A percentile compares a stretch with the other conserved stretches of the same genome.
Evolutionary conservation across 1,140 invertebrate species (phyloP).

Genomic region (Papilio aristodemus): DNA sequence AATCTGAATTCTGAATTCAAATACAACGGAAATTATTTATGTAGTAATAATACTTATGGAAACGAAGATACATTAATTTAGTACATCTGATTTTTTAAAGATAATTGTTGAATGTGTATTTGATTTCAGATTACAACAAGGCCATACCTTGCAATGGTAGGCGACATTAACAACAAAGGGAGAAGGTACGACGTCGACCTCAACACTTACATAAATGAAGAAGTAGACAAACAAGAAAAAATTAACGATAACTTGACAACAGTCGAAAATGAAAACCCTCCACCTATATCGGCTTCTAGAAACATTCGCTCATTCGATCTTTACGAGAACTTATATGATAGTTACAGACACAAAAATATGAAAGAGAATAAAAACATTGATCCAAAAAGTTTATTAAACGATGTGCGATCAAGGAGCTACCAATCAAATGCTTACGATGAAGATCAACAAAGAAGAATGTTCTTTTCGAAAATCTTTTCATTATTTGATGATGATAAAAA

Average conservation of each 20-base stretch:
- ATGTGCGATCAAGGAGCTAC: background rate
- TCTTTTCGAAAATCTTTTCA: conserved; percentile 8
- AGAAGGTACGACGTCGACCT: background rate
- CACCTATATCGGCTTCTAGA: background rate
- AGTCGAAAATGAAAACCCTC: background rate
- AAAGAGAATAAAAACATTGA: conserved; percentile 8
- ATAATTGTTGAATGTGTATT: background rate
- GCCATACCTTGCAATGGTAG: background rate
- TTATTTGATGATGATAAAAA: conserved; percentile 6
- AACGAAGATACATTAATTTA: too few relatives aligned
- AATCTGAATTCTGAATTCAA: too few relatives aligned
- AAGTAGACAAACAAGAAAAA: background rate
- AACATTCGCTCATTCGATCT: background rate
- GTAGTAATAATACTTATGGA: too few relatives aligned
- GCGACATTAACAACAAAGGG: conserved; percentile 8
- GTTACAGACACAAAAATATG: background rate
- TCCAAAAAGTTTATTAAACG: background rate
- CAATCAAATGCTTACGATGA: conserved; percentile 9
- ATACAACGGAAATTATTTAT: too few relatives aligned
- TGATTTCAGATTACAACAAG: conserved; percentile 4
- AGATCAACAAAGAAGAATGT: conserved; percentile 11
- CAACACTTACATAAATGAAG: background rate
- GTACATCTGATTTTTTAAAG: too few relatives aligned
- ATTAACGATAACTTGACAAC: background rate
- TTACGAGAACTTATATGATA: background rate